Percentiles rank a stretch among this genome's conserved stretches.
These are phyloP conservation scores for Arctopsyche grandis DNA, from an alignment of 1,140 invertebrate genomes.

Conservation along the genomic window DNA sequence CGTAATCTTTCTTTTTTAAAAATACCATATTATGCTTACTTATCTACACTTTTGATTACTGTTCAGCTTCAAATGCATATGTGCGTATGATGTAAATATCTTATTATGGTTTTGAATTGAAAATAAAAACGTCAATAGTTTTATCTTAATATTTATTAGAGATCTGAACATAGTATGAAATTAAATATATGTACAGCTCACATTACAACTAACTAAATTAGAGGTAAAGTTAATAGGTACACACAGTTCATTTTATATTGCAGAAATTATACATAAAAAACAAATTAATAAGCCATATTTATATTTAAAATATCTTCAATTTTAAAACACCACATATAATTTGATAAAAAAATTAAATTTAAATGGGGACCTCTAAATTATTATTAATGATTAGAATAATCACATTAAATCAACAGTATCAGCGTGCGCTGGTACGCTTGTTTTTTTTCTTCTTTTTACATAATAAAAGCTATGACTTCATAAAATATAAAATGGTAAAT, in stretches of 20 bases:
- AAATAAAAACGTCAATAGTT: not conserved
- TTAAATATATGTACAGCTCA: slow-evolving; percentile 56
- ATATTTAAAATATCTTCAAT: slow-evolving; percentile 14
- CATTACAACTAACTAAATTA: slow-evolving; percentile 55
- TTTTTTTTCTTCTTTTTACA: not conserved
- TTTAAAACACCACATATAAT: slow-evolving; percentile 28
- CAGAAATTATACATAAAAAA: slow-evolving; percentile 31
- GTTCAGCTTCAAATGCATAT: too few species aligned
- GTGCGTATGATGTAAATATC: too few species aligned
- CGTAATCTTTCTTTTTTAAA: too few species aligned
- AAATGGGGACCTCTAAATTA: slow-evolving; percentile 42
- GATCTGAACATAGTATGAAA: slow-evolving; percentile 56
- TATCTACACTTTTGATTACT: too few species aligned
- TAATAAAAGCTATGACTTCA: not conserved
- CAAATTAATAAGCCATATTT: slow-evolving; percentile 27
- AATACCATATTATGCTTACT: too few species aligned
- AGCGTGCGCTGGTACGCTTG: not conserved
- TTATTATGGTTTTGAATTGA: too few species aligned
- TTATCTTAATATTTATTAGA: slow-evolving; percentile 54
- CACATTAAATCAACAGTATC: slow-evolving; percentile 39
- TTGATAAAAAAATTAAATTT: slow-evolving; percentile 24
- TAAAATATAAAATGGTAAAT: not conserved
- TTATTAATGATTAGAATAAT: slow-evolving; percentile 53
- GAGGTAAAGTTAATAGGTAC: slow-evolving; percentile 55
- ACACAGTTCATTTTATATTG: slow-evolving; percentile 46